Evolutionary conservation across 2,888 invertebrate species (phyloP), one percentile per base, ranked within the genome.

Genomic region (Dioctria rufipes): DNA sequence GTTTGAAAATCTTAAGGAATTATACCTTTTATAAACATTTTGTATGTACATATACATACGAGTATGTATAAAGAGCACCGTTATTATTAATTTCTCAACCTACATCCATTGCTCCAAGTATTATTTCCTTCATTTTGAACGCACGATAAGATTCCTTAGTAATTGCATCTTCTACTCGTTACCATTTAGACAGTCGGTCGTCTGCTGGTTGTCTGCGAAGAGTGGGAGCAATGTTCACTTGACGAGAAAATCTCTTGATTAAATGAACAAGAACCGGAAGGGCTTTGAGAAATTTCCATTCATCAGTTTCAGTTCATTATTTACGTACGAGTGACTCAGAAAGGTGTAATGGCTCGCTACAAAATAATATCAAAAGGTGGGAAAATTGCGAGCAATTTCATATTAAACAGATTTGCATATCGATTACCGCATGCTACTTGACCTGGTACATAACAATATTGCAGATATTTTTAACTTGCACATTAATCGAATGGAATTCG

Each of bases 171-270:
- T 13, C 60, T 42, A 40, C 60, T n/a, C 54, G 54, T 54, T 39
- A 39, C 40, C 71, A 71, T 71, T 54, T 11, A 40, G 25, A 54
- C 25, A 25, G 25, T 25, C 2, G 25, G 25, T 42, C 60, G 73
- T 75, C 73, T 75, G 73, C 43, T 9, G 39, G 42, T 39, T 25
- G 73, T 75, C 73, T 75, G 73, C 60, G 8, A 75, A 75, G 58
- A 75, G 58, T 75, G 73, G 73, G 73, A 60, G 73, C 73, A 75
- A 60, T 60, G 73, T n/a, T 58, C 73, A 75, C 60, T 75, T 58
- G 60, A 75, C 42, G 43, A 75, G 42, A 37, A 75, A 60, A 25
- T 11, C 73, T 46, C 58, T 60, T 75, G 73, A 75, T 75, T 75
- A 54, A 75, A 75, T 60, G 42, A 43, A 75, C 42, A 25, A 75